Evolutionary conservation across 2,113 vertebrate genomes (phyloP), one percentile per base, ranked within the genome.

Genomic region (Empidonax traillii): DNA sequence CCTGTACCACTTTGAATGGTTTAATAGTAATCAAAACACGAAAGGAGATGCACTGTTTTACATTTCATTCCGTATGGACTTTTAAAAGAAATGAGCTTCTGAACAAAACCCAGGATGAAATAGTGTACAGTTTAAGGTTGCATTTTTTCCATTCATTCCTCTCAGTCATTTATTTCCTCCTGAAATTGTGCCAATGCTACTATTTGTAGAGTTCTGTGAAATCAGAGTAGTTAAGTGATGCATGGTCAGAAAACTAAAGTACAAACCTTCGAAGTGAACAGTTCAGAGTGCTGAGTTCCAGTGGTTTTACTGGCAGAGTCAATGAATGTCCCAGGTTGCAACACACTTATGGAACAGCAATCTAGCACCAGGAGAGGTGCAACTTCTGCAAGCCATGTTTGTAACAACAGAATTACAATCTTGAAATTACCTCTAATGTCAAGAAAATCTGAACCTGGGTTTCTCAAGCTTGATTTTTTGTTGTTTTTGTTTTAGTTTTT

Each of bases 351-450:
- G 16, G 8, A 93, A 41, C 3, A 79, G 14, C 13, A 86, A 56
- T 20, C 25, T 6, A 4, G 20, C 43, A 8, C 0, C 0, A 82
- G 47, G 15, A 75, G 44, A 69, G 14, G 5, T 33, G 12, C 0
- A 7, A 20, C 3, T 52, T 83, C 58, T 47, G 22, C 35, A 83
- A 90, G 7, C 15, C 7, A 71, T 5, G 9, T 49, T 67, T 63
- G 8, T 47, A 41, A 28, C 23, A 55, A 19, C 5, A 68, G 53
- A 89, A 79, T 39, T 68, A 19, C 18, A 47, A 16, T 18, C 9
- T 61, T 55, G 49, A 93, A 83, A 52, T 28, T 3, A 58, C n/a
- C 17, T 23, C 14, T 46, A 27, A 52, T 12, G 14, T 71, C n/a
- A 58, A 75, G 24, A 63, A 71, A 78, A 88, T 46, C 28, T 71